phyloP scores from a whole-genome alignment of 2,797 vertebrate genomes.

The Rhynchotus rufescens region DNA sequence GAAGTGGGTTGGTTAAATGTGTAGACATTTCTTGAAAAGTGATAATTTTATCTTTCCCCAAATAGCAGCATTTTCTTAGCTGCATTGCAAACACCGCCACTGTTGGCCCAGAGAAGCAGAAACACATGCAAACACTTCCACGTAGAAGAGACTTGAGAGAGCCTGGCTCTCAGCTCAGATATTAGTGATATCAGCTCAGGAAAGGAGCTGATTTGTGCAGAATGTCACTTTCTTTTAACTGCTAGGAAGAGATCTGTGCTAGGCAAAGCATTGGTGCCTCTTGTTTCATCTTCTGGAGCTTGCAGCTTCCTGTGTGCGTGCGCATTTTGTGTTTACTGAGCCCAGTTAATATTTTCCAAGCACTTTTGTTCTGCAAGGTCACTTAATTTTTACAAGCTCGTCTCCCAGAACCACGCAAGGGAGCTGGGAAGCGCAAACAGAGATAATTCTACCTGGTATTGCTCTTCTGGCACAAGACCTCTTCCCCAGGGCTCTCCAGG shows the following conservation, averaged over 20 bases:
- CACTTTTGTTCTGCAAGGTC: rapidly evolving
- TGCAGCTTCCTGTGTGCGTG: neutral
- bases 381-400: neutral
- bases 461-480: neutral
- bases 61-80: constrained; percentile 47
- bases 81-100: constrained; percentile 39
- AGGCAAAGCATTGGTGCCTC: neutral
- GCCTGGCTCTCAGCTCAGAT: constrained; percentile 10
- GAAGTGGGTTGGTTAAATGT: constrained; percentile 34
- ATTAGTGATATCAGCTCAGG: neutral
- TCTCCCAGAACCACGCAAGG: neutral
- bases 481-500: rapidly evolving
- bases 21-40: constrained; percentile 61
- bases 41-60: constrained; percentile 60
- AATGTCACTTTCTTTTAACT: neutral
- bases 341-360: neutral
- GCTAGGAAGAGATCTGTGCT: neutral
- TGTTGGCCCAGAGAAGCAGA: constrained; percentile 52
- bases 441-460: neutral
- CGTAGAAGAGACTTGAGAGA: constrained; percentile 38
- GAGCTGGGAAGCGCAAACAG: neutral
- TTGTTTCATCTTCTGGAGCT: neutral
- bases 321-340: neutral
- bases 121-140: constrained; percentile 40
- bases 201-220: neutral